phyloP scores from a whole-genome alignment of 2,113 vertebrate genomes.

The Clarias magur region DNA sequence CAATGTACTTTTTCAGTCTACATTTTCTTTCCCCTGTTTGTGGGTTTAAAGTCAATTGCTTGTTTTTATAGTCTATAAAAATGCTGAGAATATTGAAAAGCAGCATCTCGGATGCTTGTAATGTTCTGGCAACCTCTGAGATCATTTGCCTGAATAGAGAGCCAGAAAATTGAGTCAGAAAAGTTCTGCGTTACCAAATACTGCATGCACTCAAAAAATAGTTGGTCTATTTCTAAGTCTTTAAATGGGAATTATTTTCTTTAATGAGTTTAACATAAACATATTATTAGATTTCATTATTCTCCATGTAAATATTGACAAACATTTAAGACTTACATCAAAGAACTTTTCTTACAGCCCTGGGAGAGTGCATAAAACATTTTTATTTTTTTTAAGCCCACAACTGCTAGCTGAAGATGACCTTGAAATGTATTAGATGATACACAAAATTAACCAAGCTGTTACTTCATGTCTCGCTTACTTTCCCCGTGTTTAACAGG shows the following conservation, averaged over 20 bases:
- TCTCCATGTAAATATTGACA: neutral
- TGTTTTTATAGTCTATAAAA: neutral
- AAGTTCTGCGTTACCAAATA: neutral
- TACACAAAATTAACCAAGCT: neutral
- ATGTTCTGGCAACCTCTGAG: neutral
- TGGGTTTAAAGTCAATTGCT: neutral
- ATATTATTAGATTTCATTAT: no score
- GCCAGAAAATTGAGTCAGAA: neutral
- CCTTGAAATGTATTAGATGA: neutral
- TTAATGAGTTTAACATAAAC: no score
- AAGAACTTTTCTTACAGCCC: neutral
- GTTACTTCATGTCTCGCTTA: neutral
- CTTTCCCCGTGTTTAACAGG: conserved; percentile 56
- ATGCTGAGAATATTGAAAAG: neutral
- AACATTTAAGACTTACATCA: neutral
- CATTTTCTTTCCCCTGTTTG: neutral
- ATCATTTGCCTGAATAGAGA: neutral
- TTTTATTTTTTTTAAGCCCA: neutral
- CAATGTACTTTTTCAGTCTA: neutral
- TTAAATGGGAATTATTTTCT: no score
- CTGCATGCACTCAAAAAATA: no score
- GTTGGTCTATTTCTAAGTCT: no score
- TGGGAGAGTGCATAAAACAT: neutral
- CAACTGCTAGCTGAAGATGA: neutral
- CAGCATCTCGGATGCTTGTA: neutral